Evolutionary conservation across 2,888 invertebrate species (phyloP).

Genomic region (Quadroppia sp.): DNA sequence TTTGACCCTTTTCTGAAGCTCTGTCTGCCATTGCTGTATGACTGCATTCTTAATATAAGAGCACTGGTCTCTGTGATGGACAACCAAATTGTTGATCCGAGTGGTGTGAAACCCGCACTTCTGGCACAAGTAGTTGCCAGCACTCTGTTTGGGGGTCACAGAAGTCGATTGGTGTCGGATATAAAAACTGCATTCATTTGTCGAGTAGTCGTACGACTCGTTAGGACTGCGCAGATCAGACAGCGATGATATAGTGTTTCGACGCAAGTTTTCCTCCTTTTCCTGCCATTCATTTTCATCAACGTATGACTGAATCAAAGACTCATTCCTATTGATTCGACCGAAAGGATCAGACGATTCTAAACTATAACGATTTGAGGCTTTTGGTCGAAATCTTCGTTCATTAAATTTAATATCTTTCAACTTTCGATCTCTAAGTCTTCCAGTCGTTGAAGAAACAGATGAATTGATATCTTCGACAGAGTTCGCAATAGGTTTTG

Average conservation of each 20-base stretch:
- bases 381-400: background rate
- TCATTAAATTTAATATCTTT: background rate
- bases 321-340: constrained; percentile 3
- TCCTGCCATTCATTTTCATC: constrained; percentile 27
- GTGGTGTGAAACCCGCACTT: constrained; percentile 41
- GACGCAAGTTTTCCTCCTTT: background rate
- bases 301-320: constrained; percentile 20
- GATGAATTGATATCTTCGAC: background rate
- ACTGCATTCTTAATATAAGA: constrained; percentile 32
- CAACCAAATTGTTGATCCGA: constrained; percentile 39
- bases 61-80: constrained; percentile 42
- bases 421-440: background rate
- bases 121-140: constrained; percentile 40
- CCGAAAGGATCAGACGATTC: background rate
- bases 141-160: constrained; percentile 28
- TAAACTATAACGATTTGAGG: background rate
- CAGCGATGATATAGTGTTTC: constrained; percentile 28
- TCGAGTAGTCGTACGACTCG: constrained; percentile 37
- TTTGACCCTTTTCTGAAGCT: constrained; percentile 33
- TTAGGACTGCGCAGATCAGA: constrained; percentile 32
- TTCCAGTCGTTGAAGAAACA: background rate
- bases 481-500: background rate
- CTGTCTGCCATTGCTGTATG: constrained; percentile 34
- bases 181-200: constrained; percentile 38
- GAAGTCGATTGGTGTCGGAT: constrained; percentile 39